phyloP scores from a whole-genome alignment of 2,888 invertebrate genomes.

The Coecobrya sp. region DNA sequence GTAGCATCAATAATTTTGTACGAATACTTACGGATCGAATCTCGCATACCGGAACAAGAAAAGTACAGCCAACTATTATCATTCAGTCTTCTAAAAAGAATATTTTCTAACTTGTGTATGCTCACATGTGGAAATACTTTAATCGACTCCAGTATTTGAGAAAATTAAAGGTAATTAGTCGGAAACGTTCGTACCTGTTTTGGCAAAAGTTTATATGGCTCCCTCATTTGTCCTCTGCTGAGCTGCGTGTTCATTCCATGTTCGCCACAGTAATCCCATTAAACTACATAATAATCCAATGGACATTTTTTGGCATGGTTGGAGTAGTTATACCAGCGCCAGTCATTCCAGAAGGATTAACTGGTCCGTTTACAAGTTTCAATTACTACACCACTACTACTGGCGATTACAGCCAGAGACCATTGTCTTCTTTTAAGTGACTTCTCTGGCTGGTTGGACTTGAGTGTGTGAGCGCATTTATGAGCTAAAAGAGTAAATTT shows the following conservation, averaged over 20 bases:
- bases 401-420: conserved; percentile 31
- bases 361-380: conserved; percentile 58
- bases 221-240: neutral
- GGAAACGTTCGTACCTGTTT: neutral
- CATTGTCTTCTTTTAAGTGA: conserved; percentile 25
- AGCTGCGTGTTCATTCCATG: neutral
- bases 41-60: neutral
- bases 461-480: neutral
- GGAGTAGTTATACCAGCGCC: neutral
- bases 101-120: too few relatives aligned
- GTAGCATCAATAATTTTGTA: conserved; percentile 39
- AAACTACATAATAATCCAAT: neutral
- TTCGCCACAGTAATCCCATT: conserved; percentile 57
- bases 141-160: neutral
- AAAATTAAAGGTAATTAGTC: conserved; percentile 53
- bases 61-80: neutral
- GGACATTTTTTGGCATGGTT: neutral
- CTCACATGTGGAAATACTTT: neutral
- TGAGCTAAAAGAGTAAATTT: neutral
- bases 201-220: conserved; percentile 1
- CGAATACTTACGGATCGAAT: neutral
- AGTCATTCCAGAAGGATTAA: conserved; percentile 61
- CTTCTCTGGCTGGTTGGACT: neutral
- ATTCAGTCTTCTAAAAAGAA: neutral
- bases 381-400: conserved; percentile 35